A percentile compares a stretch with the other conserved stretches of the same genome.
Evolutionary conservation across 2,797 vertebrate genomes (phyloP).

Genomic region (Argyrosomus regius): DNA sequence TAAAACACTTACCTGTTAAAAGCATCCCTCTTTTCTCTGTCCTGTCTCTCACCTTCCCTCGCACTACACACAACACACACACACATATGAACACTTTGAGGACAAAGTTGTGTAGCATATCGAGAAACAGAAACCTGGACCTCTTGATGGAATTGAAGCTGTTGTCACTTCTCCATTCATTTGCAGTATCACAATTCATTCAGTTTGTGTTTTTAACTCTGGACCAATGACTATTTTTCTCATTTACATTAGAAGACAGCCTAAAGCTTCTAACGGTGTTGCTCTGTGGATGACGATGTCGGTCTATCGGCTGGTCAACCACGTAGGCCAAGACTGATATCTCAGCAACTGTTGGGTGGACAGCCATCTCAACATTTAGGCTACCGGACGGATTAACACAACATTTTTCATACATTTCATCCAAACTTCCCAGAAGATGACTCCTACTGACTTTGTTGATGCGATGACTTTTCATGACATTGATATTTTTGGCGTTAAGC

Average conservation of each 20-base stretch:
- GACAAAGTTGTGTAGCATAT: conserved; percentile 6
- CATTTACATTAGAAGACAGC: neutral
- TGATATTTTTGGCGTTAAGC: too few species aligned
- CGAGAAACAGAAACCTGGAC: neutral
- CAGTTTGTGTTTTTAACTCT: neutral
- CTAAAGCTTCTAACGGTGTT: neutral
- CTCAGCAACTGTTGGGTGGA: neutral
- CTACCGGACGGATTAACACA: neutral
- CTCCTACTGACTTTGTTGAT: neutral
- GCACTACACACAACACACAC: neutral
- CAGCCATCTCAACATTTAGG: neutral
- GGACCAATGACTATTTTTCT: neutral
- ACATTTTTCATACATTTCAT: too few species aligned
- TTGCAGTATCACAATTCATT: neutral
- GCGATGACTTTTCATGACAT: neutral
- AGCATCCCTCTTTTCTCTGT: conserved; percentile 20
- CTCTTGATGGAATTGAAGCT: neutral
- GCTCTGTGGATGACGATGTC: neutral
- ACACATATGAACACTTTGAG: conserved; percentile 8
- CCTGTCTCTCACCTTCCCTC: conserved; percentile 24
- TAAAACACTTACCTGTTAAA: conserved; percentile 54
- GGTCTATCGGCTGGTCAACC: neutral
- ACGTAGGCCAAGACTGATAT: neutral
- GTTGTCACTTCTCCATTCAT: neutral
- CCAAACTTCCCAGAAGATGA: neutral